phyloP scores from a whole-genome alignment of 2,797 vertebrate species.

The Varecia variegata region DNA sequence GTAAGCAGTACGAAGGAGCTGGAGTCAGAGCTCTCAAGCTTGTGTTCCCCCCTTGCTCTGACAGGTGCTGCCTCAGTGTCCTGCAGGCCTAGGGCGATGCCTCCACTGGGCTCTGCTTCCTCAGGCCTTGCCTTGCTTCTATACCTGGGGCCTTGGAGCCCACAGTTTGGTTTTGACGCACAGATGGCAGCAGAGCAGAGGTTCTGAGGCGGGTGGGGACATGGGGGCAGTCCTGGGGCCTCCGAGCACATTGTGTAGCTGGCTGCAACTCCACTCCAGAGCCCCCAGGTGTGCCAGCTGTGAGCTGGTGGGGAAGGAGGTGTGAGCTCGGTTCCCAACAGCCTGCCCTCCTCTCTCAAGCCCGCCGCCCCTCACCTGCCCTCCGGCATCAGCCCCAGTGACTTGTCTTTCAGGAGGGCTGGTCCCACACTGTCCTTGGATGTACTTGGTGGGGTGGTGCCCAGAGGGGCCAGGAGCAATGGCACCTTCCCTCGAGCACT shows the following conservation, averaged over 20 bases:
- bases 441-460: background rate
- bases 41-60: accelerated
- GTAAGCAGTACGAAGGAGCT: background rate
- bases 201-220: background rate
- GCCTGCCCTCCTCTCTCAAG: background rate
- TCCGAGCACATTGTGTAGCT: accelerated
- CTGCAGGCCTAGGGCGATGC: too few relatives aligned
- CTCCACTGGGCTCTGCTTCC: background rate
- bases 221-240: background rate
- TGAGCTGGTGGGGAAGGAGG: background rate
- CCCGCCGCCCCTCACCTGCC: accelerated
- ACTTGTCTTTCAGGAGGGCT: background rate
- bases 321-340: background rate
- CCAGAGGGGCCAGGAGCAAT: background rate
- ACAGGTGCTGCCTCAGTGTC: accelerated
- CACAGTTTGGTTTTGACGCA: background rate
- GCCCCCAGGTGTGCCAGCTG: background rate
- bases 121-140: background rate
- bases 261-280: background rate
- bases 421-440: too few relatives aligned
- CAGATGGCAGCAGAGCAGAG: background rate
- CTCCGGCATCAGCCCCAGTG: accelerated
- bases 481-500: accelerated
- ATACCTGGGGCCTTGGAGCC: background rate
- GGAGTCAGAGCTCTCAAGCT: background rate